Evolutionary conservation across 2,797 vertebrate genomes (phyloP).

Genomic region (Chelon auratus): DNA sequence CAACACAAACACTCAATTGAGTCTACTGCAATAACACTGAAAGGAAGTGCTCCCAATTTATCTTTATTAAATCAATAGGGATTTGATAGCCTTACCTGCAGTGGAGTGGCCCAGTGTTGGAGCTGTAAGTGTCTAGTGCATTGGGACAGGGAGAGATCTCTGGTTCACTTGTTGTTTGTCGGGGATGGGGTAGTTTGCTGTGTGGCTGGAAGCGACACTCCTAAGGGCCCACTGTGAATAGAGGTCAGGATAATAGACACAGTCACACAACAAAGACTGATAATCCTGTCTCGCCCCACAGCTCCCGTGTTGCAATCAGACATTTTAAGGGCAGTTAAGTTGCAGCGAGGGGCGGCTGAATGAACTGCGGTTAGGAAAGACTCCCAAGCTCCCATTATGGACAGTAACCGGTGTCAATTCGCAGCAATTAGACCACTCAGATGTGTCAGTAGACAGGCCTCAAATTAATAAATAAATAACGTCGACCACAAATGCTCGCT

Average conservation of each 20-base stretch:
- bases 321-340: constrained; percentile 87
- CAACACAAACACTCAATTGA: constrained; percentile 71
- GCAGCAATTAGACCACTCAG: constrained; percentile 88
- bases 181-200: constrained; percentile 79
- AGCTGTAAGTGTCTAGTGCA: constrained; percentile 80
- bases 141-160: constrained; percentile 80
- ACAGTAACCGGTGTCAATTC: constrained; percentile 87
- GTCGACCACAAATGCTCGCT: constrained; percentile 84
- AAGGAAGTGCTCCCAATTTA: constrained; percentile 71
- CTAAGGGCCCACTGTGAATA: constrained; percentile 84
- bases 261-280: constrained; percentile 87
- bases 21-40: constrained; percentile 69
- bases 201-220: constrained; percentile 81
- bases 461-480: constrained; percentile 90
- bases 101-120: constrained; percentile 70
- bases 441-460: constrained; percentile 88
- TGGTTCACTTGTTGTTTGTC: constrained; percentile 86
- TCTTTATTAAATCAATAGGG: constrained; percentile 80
- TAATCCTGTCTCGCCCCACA: constrained; percentile 82
- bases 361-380: constrained; percentile 86
- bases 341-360: constrained; percentile 85
- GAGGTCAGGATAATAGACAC: constrained; percentile 85
- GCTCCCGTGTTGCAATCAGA: constrained; percentile 80
- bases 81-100: constrained; percentile 84
- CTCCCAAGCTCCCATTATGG: constrained; percentile 88